Evolutionary conservation across 1,140 invertebrate species (phyloP).

Genomic region (Drosophila nikananu): DNA sequence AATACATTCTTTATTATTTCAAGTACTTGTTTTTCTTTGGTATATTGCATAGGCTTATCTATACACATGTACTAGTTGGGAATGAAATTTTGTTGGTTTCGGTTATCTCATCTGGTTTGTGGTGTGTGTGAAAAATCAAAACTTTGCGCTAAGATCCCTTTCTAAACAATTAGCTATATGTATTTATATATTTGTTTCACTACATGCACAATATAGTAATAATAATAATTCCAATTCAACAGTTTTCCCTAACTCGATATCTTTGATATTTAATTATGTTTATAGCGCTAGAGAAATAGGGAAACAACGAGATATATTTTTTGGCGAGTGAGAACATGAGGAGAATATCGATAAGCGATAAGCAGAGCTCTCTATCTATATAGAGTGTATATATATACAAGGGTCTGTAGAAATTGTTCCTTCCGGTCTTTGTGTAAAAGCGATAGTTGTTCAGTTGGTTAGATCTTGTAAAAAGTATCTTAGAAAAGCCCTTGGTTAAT

Average conservation of each 20-base stretch:
- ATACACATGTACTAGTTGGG: slow-evolving; percentile 57
- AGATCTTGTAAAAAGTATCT: slow-evolving; percentile 71
- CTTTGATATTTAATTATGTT: slow-evolving; percentile 12
- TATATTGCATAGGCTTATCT: slow-evolving; percentile 51
- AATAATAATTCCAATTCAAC: slow-evolving; percentile 45
- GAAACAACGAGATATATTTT: slow-evolving; percentile 26
- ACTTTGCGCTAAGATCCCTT: slow-evolving; percentile 31
- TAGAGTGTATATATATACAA: slow-evolving; percentile 56
- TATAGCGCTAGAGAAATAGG: slow-evolving; percentile 25
- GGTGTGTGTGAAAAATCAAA: slow-evolving; percentile 44
- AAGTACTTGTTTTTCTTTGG: slow-evolving; percentile 49
- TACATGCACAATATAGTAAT: slow-evolving; percentile 60
- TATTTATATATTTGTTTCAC: slow-evolving; percentile 3
- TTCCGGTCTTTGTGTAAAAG: slow-evolving; percentile 51
- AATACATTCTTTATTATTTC: slow-evolving; percentile 73
- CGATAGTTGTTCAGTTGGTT: slow-evolving; percentile 41
- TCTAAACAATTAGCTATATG: slow-evolving; percentile 48
- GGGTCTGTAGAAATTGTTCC: slow-evolving; percentile 35
- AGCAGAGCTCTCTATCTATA: slow-evolving; percentile 33
- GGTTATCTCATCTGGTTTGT: slow-evolving; percentile 40
- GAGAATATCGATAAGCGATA: slow-evolving; percentile 22
- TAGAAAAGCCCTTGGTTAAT: slow-evolving; percentile 65
- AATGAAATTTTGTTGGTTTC: slow-evolving; percentile 69
- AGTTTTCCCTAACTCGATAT: slow-evolving; percentile 30
- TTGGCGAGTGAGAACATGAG: slow-evolving; percentile 40